A percentile compares a stretch with the other conserved stretches of the same genome.
These are phyloP conservation scores for Drosophila gaucha DNA, from an alignment of 2,888 invertebrate species.

Conservation along the genomic window DNA sequence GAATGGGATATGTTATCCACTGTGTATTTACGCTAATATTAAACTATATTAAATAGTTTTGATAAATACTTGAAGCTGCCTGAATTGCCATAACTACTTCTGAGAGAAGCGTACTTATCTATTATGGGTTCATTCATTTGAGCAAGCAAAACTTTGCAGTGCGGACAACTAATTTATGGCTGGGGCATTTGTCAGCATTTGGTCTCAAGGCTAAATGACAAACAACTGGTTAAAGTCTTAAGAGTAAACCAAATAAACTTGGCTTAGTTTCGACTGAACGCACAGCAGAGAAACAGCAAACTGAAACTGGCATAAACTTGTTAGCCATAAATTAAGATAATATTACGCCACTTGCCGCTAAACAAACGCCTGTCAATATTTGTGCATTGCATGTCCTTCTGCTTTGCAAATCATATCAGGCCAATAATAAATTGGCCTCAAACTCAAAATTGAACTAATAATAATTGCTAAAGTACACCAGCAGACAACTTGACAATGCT, in stretches of 20 bases:
- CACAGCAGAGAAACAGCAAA: not conserved
- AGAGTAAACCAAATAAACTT: conserved; percentile 28
- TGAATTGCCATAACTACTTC: too few relatives aligned
- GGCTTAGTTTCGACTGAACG: conserved; percentile 7
- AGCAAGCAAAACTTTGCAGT: too few relatives aligned
- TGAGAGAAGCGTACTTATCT: not conserved
- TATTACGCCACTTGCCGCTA: conserved; percentile 37
- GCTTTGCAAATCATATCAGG: conserved; percentile 36
- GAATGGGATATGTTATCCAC: not conserved
- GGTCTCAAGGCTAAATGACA: conserved; percentile 2
- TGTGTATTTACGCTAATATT: too few relatives aligned
- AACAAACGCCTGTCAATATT: conserved; percentile 48
- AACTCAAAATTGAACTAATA: conserved; percentile 56
- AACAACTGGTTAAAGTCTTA: conserved; percentile 13
- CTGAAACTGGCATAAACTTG: conserved; percentile 22
- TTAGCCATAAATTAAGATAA: conserved; percentile 57
- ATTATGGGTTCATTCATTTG: not conserved
- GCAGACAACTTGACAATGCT: conserved; percentile 40
- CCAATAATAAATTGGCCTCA: conserved; percentile 49
- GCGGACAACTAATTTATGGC: conserved; percentile 15
- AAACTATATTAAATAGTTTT: too few relatives aligned
- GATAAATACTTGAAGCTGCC: too few relatives aligned
- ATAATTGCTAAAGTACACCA: conserved; percentile 59
- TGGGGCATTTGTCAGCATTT: conserved; percentile 4
- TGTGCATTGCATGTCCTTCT: conserved; percentile 22